Evolutionary conservation across 2,797 vertebrate species (phyloP).

Genomic region (Lacerta viridis): DNA sequence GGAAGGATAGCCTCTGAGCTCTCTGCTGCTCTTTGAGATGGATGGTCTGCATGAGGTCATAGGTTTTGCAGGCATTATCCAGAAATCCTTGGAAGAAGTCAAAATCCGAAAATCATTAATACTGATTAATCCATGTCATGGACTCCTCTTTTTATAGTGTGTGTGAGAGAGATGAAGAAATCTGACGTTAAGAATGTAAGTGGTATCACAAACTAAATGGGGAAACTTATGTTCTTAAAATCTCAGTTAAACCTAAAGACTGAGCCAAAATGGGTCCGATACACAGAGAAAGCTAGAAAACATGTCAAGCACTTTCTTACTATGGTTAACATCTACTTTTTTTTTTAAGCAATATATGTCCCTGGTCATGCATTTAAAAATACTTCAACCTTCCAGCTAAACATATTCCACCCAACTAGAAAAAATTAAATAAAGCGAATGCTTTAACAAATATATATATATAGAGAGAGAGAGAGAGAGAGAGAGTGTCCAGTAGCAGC

Average conservation of each 20-base stretch:
- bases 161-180: background rate
- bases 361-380: background rate
- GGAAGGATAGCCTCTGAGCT: constrained; percentile 1
- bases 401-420: background rate
- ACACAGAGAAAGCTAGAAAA: background rate
- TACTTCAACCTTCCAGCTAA: background rate
- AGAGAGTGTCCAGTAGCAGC: too few species aligned
- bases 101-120: constrained; percentile 41
- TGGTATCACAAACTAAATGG: background rate
- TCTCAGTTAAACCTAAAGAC: background rate
- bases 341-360: background rate
- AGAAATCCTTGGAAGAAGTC: constrained; percentile 35
- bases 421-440: background rate
- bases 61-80: constrained; percentile 47
- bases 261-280: background rate
- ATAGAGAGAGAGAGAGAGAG: too few species aligned
- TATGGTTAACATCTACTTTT: background rate
- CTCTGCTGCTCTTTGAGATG: constrained; percentile 41
- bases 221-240: background rate
- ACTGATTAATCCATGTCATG: constrained; percentile 65
- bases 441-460: too few species aligned
- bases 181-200: constrained; percentile 51
- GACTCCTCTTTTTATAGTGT: background rate
- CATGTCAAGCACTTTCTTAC: background rate
- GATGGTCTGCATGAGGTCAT: constrained; percentile 34